Percentiles rank a stretch among this genome's conserved stretches.
Conservation (phyloP, 37 sponge, comb jelly and placozoan genomes). For the Oopsacas minuta region DNA sequence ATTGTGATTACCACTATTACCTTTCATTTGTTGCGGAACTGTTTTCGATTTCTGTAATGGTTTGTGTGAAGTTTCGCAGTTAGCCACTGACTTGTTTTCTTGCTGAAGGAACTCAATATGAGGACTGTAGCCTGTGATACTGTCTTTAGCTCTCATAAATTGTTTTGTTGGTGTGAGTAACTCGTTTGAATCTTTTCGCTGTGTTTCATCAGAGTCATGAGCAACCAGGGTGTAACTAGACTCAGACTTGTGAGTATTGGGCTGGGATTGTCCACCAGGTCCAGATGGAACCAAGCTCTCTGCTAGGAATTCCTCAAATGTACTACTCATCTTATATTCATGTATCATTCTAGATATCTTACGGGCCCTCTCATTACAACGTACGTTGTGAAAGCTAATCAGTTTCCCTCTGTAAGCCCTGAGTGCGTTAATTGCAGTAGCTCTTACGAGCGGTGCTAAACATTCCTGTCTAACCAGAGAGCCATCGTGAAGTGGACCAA, state of each 20-base stretch:
- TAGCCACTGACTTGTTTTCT: not conserved
- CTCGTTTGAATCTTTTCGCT: not conserved
- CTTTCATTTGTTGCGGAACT: not conserved
- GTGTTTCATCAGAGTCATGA: not conserved
- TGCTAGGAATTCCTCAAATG: constrained; percentile 2
- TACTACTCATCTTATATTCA: not conserved
- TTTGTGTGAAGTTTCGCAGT: not conserved
- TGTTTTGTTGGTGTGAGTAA: not conserved
- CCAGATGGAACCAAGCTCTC: constrained; percentile 1
- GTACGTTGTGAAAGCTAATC: not conserved
- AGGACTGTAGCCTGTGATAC: not conserved
- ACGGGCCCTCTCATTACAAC: not conserved
- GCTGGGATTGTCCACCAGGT: not conserved
- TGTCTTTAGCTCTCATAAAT: not conserved
- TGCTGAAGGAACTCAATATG: not conserved
- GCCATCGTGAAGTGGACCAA: constrained; percentile 96
- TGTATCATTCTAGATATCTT: not conserved
- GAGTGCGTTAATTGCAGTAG: constrained; percentile 84
- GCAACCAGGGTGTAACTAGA: not conserved
- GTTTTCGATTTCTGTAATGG: not conserved
- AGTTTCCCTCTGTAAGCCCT: not conserved
- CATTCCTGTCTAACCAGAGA: constrained; percentile 52
- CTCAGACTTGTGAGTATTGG: not conserved
- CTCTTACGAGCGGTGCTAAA: constrained; percentile 68
- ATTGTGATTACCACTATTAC: not conserved